Percentiles rank a stretch among this genome's conserved stretches.
Evolutionary conservation across 2,797 vertebrate genomes (phyloP).

Genomic region (Hippoglossus hippoglossus): DNA sequence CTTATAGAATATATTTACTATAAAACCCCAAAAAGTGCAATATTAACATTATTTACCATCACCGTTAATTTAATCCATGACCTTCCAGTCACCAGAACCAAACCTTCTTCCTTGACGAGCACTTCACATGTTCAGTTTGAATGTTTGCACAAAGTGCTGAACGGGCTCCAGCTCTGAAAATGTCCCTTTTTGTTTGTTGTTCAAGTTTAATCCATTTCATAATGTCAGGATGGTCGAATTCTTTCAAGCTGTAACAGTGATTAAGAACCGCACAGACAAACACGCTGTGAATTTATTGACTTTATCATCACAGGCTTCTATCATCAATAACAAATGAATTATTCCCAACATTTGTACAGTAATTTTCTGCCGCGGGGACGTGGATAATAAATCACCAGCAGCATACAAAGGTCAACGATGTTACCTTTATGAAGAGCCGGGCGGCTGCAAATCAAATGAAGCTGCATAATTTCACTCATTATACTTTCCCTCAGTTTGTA

Average conservation of each 20-base stretch:
- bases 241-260: slow-evolving; percentile 22
- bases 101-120: not conserved
- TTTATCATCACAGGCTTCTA: not conserved
- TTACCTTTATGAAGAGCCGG: slow-evolving; percentile 32
- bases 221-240: slow-evolving; percentile 9
- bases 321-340: slow-evolving; percentile 40
- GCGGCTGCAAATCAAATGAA: slow-evolving; percentile 30
- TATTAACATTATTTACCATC: no score
- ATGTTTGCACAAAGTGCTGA: slow-evolving; percentile 15
- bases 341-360: slow-evolving; percentile 36
- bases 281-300: slow-evolving; percentile 23
- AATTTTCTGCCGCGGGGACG: slow-evolving; percentile 39
- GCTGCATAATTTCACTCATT: slow-evolving; percentile 17
- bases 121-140: not conserved
- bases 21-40: not conserved
- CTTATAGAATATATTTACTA: not conserved
- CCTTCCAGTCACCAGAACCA: slow-evolving; percentile 3
- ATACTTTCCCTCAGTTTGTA: slow-evolving; percentile 1
- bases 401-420: slow-evolving; percentile 48
- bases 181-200: not conserved
- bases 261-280: slow-evolving; percentile 25
- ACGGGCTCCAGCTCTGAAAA: slow-evolving; percentile 19
- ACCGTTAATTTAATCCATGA: no score
- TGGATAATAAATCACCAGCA: slow-evolving; percentile 34
- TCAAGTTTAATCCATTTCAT: not conserved